Evolutionary conservation across 2,797 vertebrate genomes (phyloP).

Genomic region (Sebastes itinus): DNA sequence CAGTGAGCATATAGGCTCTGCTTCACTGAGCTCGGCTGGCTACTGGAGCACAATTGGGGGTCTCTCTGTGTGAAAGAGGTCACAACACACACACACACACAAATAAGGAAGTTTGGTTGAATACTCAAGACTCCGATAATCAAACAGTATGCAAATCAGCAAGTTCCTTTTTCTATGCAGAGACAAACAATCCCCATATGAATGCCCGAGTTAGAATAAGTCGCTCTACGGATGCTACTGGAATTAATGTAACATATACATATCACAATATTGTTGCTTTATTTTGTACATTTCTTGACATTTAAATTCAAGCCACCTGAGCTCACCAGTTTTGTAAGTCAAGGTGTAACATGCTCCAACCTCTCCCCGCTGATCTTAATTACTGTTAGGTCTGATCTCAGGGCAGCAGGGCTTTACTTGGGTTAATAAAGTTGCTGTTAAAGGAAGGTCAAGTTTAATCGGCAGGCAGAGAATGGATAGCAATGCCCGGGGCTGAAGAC

Average conservation of each 20-base stretch:
- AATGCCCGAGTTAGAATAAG: not conserved
- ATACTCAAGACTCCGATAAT: constrained; percentile 53
- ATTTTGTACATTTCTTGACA: constrained; percentile 32
- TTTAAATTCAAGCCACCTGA: constrained; percentile 32
- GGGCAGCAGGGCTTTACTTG: constrained; percentile 22
- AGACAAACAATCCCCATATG: not conserved
- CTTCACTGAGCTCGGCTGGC: constrained; percentile 89
- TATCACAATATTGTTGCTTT: not conserved
- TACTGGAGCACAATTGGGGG: constrained; percentile 85
- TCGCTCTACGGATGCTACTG: not conserved
- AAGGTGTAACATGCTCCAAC: not conserved
- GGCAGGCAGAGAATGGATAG: constrained; percentile 6
- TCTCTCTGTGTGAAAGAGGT: constrained; percentile 77
- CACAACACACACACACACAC: constrained; percentile 58
- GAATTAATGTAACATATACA: not conserved
- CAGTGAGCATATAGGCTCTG: constrained; percentile 92
- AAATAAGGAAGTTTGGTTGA: constrained; percentile 75
- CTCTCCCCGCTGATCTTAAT: constrained; percentile 31
- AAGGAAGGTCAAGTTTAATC: constrained; percentile 35
- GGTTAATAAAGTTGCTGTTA: constrained; percentile 29
- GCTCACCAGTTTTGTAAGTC: not conserved
- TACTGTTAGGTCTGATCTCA: constrained; percentile 12
- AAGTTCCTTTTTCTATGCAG: constrained; percentile 1
- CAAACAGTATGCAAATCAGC: constrained; percentile 61
- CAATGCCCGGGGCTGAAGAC: constrained; percentile 24